These are phyloP conservation scores for Porphyrio hochstetteri DNA, from an alignment of 2,113 vertebrate species.

Conservation along the genomic window DNA sequence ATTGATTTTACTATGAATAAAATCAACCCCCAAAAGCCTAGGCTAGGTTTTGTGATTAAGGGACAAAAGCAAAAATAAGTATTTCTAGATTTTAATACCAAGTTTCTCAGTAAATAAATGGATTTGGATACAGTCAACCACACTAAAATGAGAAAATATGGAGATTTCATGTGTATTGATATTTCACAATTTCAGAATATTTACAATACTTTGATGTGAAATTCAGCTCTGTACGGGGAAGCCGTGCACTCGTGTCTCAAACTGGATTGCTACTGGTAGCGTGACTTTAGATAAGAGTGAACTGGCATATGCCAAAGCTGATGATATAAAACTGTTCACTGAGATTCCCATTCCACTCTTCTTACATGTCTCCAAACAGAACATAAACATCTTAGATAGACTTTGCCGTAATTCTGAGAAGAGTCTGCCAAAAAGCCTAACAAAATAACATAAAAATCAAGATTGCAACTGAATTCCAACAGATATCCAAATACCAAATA, in stretches of 20 bases:
- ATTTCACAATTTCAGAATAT: not conserved
- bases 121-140: not conserved
- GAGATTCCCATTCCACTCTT: not conserved
- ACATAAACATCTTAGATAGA: not conserved
- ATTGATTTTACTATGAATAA: not conserved
- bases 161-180: not conserved
- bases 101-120: not conserved
- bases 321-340: not conserved
- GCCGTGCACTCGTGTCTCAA: not conserved
- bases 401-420: not conserved
- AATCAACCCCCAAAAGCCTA: not conserved
- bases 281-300: not conserved
- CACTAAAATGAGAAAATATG: not conserved
- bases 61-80: not conserved
- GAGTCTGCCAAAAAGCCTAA: not conserved
- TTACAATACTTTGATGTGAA: not conserved
- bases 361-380: not conserved
- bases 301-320: not conserved
- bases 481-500: not conserved
- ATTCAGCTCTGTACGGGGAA: not conserved
- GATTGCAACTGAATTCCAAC: not conserved
- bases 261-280: not conserved
- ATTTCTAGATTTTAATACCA: not conserved
- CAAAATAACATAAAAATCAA: not conserved
- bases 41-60: not conserved